These are phyloP conservation scores for Platichthys stellatus DNA, from an alignment of 2,113 vertebrate genomes.

Conservation along the genomic window DNA sequence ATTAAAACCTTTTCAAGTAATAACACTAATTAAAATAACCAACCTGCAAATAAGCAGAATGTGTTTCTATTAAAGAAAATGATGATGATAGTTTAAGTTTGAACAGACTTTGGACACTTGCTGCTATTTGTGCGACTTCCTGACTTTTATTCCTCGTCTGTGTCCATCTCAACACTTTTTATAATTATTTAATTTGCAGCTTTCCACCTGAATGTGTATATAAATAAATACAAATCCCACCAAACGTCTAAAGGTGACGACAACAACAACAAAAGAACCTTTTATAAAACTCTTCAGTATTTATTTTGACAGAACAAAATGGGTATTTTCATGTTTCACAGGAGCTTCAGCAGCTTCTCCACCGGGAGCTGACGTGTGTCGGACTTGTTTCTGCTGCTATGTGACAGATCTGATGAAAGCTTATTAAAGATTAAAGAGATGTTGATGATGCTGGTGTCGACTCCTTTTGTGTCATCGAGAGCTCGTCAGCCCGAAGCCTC, in stretches of 20 bases:
- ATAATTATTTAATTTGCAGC: constrained; percentile 49
- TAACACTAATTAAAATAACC: no score
- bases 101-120: no score
- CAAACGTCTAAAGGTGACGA: constrained; percentile 47
- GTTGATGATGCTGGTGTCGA: constrained; percentile 56
- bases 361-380: constrained; percentile 73
- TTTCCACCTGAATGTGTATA: constrained; percentile 73
- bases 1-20: no score
- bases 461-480: constrained; percentile 35
- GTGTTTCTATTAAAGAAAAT: no score
- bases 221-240: constrained; percentile 52
- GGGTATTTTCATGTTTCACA: constrained; percentile 78
- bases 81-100: no score
- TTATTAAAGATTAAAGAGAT: constrained; percentile 76
- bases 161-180: background rate
- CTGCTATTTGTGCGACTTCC: no score
- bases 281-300: constrained; percentile 65
- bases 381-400: constrained; percentile 81
- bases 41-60: no score
- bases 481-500: background rate
- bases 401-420: constrained; percentile 81
- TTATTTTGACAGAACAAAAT: constrained; percentile 81
- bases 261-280: constrained; percentile 51
- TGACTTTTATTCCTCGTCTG: background rate
- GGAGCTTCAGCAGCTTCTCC: constrained; percentile 69